Evolutionary conservation across 2,113 vertebrate species (phyloP).

Genomic region (Myrmecobius fasciatus): DNA sequence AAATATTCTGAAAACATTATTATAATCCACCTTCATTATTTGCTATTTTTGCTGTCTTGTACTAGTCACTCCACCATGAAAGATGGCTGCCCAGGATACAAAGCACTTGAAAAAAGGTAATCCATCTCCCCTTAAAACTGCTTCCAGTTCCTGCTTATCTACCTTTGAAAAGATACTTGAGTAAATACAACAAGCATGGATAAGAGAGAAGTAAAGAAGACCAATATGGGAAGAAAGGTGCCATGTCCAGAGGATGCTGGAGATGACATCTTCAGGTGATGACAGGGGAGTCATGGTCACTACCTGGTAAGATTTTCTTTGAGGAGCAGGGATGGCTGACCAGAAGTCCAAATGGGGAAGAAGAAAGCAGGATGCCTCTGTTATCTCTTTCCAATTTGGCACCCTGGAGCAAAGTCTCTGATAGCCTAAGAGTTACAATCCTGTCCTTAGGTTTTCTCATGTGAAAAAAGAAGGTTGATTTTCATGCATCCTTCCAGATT

Average conservation of each 20-base stretch:
- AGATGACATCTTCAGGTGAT: neutral
- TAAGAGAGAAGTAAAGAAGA: neutral
- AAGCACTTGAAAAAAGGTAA: neutral
- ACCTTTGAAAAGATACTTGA: neutral
- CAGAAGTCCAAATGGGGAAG: neutral
- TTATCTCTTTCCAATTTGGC: neutral
- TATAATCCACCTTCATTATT: neutral
- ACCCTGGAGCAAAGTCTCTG: neutral
- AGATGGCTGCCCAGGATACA: neutral
- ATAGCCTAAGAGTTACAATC: neutral
- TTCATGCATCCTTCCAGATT: neutral
- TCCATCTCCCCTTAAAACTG: neutral
- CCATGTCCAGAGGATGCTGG: neutral
- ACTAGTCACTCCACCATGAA: neutral
- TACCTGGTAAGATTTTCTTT: neutral
- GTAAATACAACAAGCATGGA: neutral
- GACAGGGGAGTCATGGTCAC: neutral
- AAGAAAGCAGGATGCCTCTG: neutral
- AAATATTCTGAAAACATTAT: neutral
- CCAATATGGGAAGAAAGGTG: neutral
- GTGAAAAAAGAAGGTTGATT: neutral
- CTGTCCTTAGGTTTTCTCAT: neutral
- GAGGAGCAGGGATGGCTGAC: neutral
- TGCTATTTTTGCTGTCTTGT: neutral
- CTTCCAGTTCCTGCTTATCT: neutral